These are phyloP conservation scores for Tetranychus urticae DNA, from an alignment of 1,140 invertebrate genomes.

Conservation along the genomic window DNA sequence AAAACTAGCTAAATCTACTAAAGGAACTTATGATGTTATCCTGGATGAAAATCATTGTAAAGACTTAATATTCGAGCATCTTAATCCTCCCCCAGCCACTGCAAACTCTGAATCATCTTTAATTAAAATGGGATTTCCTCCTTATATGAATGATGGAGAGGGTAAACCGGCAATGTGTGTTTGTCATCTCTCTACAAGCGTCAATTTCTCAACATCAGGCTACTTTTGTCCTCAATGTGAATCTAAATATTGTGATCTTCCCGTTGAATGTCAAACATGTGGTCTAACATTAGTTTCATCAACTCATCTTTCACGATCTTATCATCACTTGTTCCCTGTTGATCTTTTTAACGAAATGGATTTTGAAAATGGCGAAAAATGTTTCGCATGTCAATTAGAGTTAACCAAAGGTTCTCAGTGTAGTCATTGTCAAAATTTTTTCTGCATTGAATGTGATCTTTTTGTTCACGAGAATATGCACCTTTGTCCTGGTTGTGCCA, in stretches of 20 bases:
- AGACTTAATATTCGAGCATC: constrained; percentile 40
- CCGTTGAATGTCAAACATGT: constrained; percentile 83
- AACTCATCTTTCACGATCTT: constrained; percentile 83
- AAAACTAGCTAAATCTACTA: constrained; percentile 53
- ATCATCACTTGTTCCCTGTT: constrained; percentile 86
- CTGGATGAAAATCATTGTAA: constrained; percentile 73
- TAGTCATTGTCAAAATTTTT: constrained; percentile 44
- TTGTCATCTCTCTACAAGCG: constrained; percentile 6
- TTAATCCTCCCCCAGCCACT: constrained; percentile 61
- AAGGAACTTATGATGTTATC: constrained; percentile 48
- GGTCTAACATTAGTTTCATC: constrained; percentile 85
- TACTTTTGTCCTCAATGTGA: constrained; percentile 90
- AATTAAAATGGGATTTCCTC: constrained; percentile 29
- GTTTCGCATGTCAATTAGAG: constrained; percentile 4
- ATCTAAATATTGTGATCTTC: constrained; percentile 91
- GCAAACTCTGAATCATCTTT: constrained; percentile 30
- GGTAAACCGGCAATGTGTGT: constrained; percentile 26
- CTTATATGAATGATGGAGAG: constrained; percentile 20
- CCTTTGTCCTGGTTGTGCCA: constrained; percentile 75
- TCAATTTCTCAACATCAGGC: constrained; percentile 24
- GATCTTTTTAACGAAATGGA: constrained; percentile 44
- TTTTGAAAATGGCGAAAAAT: not conserved
- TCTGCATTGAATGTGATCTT: constrained; percentile 83
- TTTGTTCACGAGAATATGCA: constrained; percentile 80
- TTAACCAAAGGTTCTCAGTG: constrained; percentile 28